These are phyloP conservation scores for Muscidifurax raptorellus DNA, from an alignment of 1,140 invertebrate species.

Conservation along the genomic window DNA sequence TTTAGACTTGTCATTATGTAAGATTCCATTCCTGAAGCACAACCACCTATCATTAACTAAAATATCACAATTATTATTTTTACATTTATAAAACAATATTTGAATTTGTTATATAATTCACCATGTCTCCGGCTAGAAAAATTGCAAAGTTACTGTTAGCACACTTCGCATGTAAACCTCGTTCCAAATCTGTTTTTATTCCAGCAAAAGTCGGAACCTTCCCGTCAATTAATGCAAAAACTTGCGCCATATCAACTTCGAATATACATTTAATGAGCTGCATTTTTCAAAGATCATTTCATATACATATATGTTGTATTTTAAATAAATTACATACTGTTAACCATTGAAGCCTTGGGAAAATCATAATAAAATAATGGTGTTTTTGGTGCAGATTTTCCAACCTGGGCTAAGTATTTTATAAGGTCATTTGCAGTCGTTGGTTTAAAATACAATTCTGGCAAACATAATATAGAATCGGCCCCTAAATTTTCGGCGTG, in stretches of 20 bases:
- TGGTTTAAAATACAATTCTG: constrained; percentile 88
- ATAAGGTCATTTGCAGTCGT: constrained; percentile 79
- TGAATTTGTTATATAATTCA: constrained; percentile 47
- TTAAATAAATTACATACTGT: constrained; percentile 76
- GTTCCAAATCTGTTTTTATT: constrained; percentile 82
- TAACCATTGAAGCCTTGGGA: constrained; percentile 82
- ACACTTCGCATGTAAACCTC: constrained; percentile 78
- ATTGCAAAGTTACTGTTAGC: constrained; percentile 76
- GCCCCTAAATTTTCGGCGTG: constrained; percentile 83
- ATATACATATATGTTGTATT: not conserved
- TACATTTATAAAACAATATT: not conserved
- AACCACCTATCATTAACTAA: constrained; percentile 79
- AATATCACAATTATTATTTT: constrained; percentile 3
- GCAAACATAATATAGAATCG: constrained; percentile 85
- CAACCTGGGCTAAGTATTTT: constrained; percentile 81
- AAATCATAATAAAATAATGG: constrained; percentile 92
- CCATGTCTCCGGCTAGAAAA: constrained; percentile 77
- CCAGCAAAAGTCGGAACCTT: constrained; percentile 84
- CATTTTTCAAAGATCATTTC: not conserved
- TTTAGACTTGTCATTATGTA: constrained; percentile 82
- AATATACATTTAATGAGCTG: constrained; percentile 44
- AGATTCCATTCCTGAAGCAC: constrained; percentile 80
- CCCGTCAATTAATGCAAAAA: constrained; percentile 78
- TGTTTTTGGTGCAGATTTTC: constrained; percentile 84
- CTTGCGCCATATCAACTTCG: constrained; percentile 85